Evolutionary conservation across 2,888 invertebrate species (phyloP).

Genomic region (Cerastoderma edule): DNA sequence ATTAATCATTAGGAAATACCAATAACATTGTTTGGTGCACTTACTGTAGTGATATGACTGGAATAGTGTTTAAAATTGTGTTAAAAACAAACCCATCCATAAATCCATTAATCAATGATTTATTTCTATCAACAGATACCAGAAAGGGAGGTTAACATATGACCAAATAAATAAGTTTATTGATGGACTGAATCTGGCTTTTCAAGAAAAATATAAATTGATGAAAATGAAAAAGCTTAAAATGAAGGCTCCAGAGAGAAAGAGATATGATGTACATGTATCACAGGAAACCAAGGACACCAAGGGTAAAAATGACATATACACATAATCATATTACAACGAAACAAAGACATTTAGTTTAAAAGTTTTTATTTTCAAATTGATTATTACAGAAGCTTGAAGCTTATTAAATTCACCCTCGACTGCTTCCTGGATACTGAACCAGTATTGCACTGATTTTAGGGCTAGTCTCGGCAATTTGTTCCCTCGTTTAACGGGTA

Average conservation of each 20-base stretch:
- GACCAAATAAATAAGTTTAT: slow-evolving; percentile 79
- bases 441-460: neutral
- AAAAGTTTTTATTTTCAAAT: too few species aligned
- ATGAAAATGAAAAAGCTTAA: slow-evolving; percentile 72
- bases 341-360: too few species aligned
- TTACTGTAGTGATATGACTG: neutral
- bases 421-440: neutral
- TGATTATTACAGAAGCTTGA: neutral
- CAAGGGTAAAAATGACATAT: slow-evolving; percentile 70
- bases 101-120: neutral
- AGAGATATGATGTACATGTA: slow-evolving; percentile 74
- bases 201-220: slow-evolving; percentile 80
- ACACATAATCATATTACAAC: neutral
- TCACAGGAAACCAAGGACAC: slow-evolving; percentile 81
- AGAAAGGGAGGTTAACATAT: slow-evolving; percentile 81
- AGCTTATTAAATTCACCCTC: neutral
- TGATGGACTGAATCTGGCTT: slow-evolving; percentile 79
- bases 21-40: neutral
- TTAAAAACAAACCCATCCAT: neutral
- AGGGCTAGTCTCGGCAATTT: neutral
- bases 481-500: too few species aligned
- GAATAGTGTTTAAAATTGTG: neutral
- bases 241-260: slow-evolving; percentile 75
- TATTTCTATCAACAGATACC: slow-evolving; percentile 73
- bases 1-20: neutral